Evolutionary conservation across 2,888 invertebrate genomes (phyloP).

Genomic region (Polydrusus pterygomalis): DNA sequence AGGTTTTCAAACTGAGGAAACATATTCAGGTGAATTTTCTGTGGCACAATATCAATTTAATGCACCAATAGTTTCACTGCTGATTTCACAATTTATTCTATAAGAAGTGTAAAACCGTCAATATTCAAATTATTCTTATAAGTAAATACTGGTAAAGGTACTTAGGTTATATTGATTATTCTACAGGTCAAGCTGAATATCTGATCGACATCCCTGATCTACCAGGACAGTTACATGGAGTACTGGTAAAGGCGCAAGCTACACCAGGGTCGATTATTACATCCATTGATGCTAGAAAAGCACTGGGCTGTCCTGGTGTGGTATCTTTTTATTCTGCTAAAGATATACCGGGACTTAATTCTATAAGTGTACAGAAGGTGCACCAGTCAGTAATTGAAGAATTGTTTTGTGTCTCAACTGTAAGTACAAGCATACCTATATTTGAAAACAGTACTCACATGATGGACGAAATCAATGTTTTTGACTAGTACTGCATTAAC

Average conservation of each 20-base stretch:
- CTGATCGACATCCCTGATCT: constrained; percentile 83
- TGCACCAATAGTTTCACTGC: no score
- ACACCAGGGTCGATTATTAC: constrained; percentile 76
- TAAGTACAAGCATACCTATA: constrained; percentile 64
- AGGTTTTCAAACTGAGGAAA: no score
- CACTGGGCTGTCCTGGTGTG: constrained; percentile 80
- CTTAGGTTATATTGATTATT: no score
- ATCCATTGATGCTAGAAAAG: constrained; percentile 78
- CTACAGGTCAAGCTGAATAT: constrained; percentile 79
- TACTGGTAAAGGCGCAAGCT: constrained; percentile 78
- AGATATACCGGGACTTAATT: constrained; percentile 83
- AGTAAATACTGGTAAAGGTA: no score
- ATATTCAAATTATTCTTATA: no score
- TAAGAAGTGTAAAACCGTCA: no score
- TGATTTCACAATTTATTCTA: no score
- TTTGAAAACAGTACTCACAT: no score
- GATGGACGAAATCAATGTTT: no score
- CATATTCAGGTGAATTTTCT: no score
- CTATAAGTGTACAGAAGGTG: constrained; percentile 71
- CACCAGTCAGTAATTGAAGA: constrained; percentile 68
- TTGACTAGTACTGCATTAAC: no score
- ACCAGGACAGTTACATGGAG: constrained; percentile 81
- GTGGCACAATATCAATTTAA: no score
- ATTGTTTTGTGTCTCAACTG: constrained; percentile 73
- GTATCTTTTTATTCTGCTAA: constrained; percentile 78